A percentile compares a stretch with the other conserved stretches of the same genome.
Conservation (phyloP, 2,797 vertebrate species). For the Rhynchotus rufescens region DNA sequence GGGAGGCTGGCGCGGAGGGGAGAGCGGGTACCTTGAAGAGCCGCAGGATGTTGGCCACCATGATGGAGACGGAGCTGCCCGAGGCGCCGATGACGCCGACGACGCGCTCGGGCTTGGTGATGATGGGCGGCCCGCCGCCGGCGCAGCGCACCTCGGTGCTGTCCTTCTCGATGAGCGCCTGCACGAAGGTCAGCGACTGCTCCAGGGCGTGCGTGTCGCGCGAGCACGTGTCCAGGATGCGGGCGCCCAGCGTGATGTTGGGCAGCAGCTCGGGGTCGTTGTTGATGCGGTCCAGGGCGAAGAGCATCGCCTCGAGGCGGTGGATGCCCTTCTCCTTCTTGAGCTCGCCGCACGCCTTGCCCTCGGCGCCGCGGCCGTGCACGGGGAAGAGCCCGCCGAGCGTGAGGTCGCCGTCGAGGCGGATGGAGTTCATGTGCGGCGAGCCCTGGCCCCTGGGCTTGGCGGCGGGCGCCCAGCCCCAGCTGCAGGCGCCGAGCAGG, state of each 20-base stretch:
- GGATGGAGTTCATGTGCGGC: constrained; percentile 95
- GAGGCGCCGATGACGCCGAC: constrained; percentile 96
- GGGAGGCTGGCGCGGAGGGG: not conserved
- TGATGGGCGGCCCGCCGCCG: constrained; percentile 93
- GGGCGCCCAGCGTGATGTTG: constrained; percentile 94
- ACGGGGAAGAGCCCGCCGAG: constrained; percentile 95
- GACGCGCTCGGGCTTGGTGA: constrained; percentile 94
- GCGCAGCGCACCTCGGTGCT: constrained; percentile 94
- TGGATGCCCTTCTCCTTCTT: constrained; percentile 98
- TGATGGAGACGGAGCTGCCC: constrained; percentile 96
- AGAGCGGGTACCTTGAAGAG: constrained; percentile 90
- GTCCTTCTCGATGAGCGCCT: constrained; percentile 96
- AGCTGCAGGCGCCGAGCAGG: constrained; percentile 77
- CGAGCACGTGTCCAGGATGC: constrained; percentile 96
- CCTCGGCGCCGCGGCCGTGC: constrained; percentile 89
- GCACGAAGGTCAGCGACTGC: constrained; percentile 96
- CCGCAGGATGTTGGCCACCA: constrained; percentile 97
- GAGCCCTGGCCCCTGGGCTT: constrained; percentile 91
- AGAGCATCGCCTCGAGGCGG: constrained; percentile 95
- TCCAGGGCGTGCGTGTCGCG: constrained; percentile 95
- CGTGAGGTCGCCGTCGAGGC: constrained; percentile 94
- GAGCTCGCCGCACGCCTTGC: constrained; percentile 94
- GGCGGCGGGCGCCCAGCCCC: constrained; percentile 80
- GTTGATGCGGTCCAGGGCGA: constrained; percentile 95
- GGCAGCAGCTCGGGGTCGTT: constrained; percentile 95